These are phyloP conservation scores for Deilephila elpenor DNA, from an alignment of 2,888 invertebrate species.

Conservation along the genomic window DNA sequence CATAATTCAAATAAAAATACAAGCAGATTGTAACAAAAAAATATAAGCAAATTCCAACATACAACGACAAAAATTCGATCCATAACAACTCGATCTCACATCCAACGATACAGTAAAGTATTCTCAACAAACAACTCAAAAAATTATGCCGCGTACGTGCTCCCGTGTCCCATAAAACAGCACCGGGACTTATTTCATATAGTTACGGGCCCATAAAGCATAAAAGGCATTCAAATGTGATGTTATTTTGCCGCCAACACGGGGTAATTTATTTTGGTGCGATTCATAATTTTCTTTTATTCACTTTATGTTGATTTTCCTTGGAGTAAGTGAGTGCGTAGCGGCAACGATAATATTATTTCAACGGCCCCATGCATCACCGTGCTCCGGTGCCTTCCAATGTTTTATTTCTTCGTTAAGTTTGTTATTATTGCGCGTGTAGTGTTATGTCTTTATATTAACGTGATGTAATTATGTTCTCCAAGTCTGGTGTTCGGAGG, in stretches of 20 bases:
- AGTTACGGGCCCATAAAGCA: constrained; percentile 83
- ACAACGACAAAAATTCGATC: not conserved
- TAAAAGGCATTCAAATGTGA: constrained; percentile 85
- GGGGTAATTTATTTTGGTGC: constrained; percentile 83
- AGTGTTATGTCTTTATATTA: constrained; percentile 44
- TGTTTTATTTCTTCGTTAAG: constrained; percentile 76
- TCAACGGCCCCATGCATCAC: constrained; percentile 81
- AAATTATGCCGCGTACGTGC: constrained; percentile 81
- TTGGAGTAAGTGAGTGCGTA: constrained; percentile 81
- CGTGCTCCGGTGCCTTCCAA: constrained; percentile 55
- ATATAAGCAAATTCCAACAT: too few relatives aligned
- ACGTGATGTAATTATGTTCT: constrained; percentile 36
- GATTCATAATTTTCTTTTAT: constrained; percentile 85
- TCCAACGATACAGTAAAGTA: constrained; percentile 37
- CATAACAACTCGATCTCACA: not conserved
- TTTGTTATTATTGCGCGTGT: constrained; percentile 64
- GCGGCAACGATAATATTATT: constrained; percentile 84
- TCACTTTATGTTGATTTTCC: constrained; percentile 85
- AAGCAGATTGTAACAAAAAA: too few relatives aligned
- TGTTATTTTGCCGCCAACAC: constrained; percentile 85
- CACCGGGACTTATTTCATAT: constrained; percentile 80
- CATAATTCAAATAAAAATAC: too few relatives aligned
- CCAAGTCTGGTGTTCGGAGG: not conserved
- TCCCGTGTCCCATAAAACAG: constrained; percentile 77
- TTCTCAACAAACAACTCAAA: constrained; percentile 72